Evolutionary conservation across 1,140 invertebrate species (phyloP), one percentile per base, ranked within the genome.

Genomic region (Lerema accius): DNA sequence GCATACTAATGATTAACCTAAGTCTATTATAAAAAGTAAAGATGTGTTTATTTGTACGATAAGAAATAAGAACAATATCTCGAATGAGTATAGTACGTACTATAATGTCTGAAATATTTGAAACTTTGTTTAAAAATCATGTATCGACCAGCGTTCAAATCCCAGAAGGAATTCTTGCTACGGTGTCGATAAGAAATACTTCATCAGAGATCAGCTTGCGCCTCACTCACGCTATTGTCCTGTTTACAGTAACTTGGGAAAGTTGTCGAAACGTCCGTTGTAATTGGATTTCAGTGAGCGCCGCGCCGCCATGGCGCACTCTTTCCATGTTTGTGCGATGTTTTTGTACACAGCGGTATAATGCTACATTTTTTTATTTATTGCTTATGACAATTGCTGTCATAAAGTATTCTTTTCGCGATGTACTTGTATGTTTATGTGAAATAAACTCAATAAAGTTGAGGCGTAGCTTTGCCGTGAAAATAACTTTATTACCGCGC

Each of bases 201-300:
- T n/a, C n/a, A n/a, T n/a, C n/a, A n/a, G n/a, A n/a, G n/a, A n/a
- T n/a, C n/a, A n/a, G n/a, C n/a, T n/a, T n/a, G n/a, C n/a, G n/a
- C n/a, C n/a, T n/a, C n/a, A n/a, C n/a, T 50, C 42, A 15, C 55
- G 43, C 53, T 45, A 58, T 58, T 10, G 40, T n/a, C 15, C 40
- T 58, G 55, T 58, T 58, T 58, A 58, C 55, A 42, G 14, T 35
- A 45, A 58, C 55, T 58, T 58, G 23, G 26, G 23, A 45, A 46
- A 58, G 26, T 58, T 46, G 23, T 58, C 42, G 40, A 58, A 58
- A 58, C n/a, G 55, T 58, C n/a, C 42, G 55, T 26, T 35, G 26
- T 58, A 58, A 58, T 45, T 35, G 39, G 14, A 58, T 58, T 56
- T 46, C 42, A 15, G 40, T 32, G 23, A 43, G 23, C 53, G 53